These are phyloP conservation scores for Holothuria scabra DNA, from an alignment of 53 echinoderm and acorn worm species.

Conservation along the genomic window DNA sequence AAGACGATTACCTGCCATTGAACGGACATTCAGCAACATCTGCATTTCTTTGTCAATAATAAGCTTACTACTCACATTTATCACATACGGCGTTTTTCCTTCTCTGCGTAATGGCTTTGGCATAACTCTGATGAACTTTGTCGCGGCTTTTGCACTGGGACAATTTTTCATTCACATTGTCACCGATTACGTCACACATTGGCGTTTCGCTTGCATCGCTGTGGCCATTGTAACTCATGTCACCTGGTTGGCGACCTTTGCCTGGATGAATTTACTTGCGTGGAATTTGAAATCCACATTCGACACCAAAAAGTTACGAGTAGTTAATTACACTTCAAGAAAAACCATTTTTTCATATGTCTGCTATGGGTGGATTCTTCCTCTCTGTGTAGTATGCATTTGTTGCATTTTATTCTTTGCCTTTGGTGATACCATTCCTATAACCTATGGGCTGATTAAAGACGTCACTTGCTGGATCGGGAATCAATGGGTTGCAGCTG, in stretches of 20 bases:
- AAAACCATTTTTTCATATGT: background rate
- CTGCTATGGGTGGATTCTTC: conserved; percentile 11
- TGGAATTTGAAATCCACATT: conserved; percentile 51
- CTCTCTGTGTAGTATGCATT: background rate
- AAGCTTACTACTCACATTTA: conserved; percentile 38
- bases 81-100: conserved; percentile 34
- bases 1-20: background rate
- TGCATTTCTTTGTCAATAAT: conserved; percentile 43
- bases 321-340: background rate
- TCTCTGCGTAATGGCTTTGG: conserved; percentile 51
- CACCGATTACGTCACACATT: conserved; percentile 27
- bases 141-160: conserved; percentile 1
- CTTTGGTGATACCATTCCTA: background rate
- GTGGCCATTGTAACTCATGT: conserved; percentile 42
- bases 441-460: background rate
- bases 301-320: background rate
- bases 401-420: background rate
- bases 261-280: conserved; percentile 57
- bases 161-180: conserved; percentile 53
- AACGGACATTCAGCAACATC: conserved; percentile 19
- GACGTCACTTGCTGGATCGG: conserved; percentile 10
- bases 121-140: conserved; percentile 50
- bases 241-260: conserved; percentile 42
- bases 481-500: background rate
- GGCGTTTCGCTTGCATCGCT: conserved; percentile 33